Conservation (phyloP, 2,797 vertebrate genomes). For the Catharus ustulatus region DNA sequence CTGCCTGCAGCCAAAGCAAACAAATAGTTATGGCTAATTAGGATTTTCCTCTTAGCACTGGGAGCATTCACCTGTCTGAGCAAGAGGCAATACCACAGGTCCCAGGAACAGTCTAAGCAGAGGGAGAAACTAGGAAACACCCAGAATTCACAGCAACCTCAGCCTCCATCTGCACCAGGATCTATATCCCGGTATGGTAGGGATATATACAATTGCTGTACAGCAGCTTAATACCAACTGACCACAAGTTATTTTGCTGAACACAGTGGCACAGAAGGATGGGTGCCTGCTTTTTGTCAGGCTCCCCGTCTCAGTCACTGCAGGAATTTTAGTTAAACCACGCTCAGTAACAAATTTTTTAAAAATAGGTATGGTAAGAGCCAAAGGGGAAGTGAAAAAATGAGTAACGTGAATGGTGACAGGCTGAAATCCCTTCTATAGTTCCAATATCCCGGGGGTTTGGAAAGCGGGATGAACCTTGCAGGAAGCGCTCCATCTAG, state of each 20-base stretch:
- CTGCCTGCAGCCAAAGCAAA: constrained; percentile 1
- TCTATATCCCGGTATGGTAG: not conserved
- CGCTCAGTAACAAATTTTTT: not conserved
- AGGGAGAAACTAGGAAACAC: not conserved
- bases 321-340: not conserved
- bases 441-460: not conserved
- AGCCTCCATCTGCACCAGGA: not conserved
- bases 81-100: fast-evolving
- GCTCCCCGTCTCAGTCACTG: not conserved
- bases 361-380: not conserved
- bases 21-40: not conserved
- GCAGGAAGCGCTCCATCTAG: not conserved
- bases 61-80: not conserved
- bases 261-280: not conserved
- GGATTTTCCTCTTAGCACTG: not conserved
- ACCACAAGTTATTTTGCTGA: not conserved
- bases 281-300: not conserved
- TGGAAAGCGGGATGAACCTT: not conserved
- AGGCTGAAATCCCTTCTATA: not conserved
- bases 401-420: not conserved
- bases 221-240: not conserved
- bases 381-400: not conserved
- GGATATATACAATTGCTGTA: too few relatives aligned
- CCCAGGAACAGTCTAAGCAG: not conserved
- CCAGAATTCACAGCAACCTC: not conserved